These are phyloP conservation scores for Cephus cinctus DNA, from an alignment of 1,140 invertebrate genomes.

Conservation along the genomic window DNA sequence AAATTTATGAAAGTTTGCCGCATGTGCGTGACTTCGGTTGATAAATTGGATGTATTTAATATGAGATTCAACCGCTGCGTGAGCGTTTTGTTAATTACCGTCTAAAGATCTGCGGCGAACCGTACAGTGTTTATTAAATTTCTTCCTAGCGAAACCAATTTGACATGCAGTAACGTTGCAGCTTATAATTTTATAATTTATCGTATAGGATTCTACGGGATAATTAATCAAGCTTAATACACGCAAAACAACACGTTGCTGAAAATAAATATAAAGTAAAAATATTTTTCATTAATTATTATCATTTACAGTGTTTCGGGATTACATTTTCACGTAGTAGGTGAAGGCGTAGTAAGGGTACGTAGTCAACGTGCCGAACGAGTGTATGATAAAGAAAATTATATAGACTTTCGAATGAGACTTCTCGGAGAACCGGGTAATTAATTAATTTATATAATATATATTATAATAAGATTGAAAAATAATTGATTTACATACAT, in stretches of 20 bases:
- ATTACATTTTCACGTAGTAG: constrained; percentile 90
- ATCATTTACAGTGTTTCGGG: constrained; percentile 61
- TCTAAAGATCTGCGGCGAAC: no score
- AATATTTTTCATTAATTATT: background rate
- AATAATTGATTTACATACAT: constrained; percentile 8
- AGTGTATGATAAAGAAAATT: constrained; percentile 89
- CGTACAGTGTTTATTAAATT: no score
- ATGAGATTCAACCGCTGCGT: no score
- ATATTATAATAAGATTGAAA: background rate
- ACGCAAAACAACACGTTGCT: background rate
- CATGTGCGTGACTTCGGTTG: no score
- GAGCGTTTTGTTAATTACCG: no score
- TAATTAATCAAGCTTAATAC: background rate
- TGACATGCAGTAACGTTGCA: no score
- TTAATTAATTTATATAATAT: background rate
- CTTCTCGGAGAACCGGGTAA: constrained; percentile 86
- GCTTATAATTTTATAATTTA: no score
- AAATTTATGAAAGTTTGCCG: no score
- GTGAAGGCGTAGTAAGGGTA: constrained; percentile 85
- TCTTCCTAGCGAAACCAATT: no score
- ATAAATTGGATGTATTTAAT: no score
- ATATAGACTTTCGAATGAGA: constrained; percentile 93
- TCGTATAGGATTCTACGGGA: no score
- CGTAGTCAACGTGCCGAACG: constrained; percentile 77
- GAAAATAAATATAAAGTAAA: background rate